Conservation (phyloP, 2,888 invertebrate species). For the Elegia similella region DNA sequence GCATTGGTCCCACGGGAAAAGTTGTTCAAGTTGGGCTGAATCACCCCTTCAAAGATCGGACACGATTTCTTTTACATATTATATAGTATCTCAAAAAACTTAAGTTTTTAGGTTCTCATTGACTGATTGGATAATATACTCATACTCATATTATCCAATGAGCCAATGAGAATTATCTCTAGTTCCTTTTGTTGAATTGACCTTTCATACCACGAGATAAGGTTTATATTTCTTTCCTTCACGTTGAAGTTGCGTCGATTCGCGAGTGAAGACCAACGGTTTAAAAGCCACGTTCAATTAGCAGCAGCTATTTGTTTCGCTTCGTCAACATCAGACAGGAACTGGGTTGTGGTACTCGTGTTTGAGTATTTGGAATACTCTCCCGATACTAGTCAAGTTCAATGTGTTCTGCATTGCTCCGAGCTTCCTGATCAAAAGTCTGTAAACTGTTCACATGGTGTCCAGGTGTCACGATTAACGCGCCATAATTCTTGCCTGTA, state of each 20-base stretch:
- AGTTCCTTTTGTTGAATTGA: background rate
- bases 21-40: too few relatives aligned
- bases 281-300: background rate
- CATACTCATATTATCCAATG: too few relatives aligned
- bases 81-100: too few relatives aligned
- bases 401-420: background rate
- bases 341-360: background rate
- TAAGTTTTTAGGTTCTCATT: too few relatives aligned
- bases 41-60: too few relatives aligned
- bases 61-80: too few relatives aligned
- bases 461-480: too few relatives aligned
- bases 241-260: background rate
- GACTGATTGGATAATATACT: too few relatives aligned
- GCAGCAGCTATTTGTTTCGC: background rate
- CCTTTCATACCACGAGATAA: background rate
- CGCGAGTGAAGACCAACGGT: background rate
- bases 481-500: too few relatives aligned
- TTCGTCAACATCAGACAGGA: background rate
- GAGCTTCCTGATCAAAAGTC: background rate
- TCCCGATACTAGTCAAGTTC: slow-evolving; percentile 8
- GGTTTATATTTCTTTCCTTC: background rate
- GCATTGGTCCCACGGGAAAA: too few relatives aligned
- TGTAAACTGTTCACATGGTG: background rate
- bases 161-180: too few relatives aligned
- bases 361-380: background rate